These are phyloP conservation scores for Thrips palmi DNA, from an alignment of 1,140 invertebrate species.

Conservation along the genomic window DNA sequence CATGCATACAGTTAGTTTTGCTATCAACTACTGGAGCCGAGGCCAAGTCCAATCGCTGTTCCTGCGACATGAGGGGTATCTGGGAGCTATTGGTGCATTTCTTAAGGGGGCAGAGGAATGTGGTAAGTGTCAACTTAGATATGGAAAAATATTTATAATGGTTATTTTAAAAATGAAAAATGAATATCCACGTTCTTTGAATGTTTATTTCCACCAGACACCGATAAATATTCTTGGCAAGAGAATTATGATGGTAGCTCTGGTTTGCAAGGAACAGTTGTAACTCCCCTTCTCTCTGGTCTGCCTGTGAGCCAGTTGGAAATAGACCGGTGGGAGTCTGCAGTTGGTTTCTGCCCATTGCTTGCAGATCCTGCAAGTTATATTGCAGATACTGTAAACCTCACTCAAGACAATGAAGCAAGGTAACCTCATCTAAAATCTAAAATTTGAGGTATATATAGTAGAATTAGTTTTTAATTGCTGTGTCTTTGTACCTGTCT, in stretches of 20 bases:
- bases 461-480: background rate
- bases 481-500: conserved; percentile 13
- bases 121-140: conserved; percentile 17
- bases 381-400: conserved; percentile 75
- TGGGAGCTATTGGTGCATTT: conserved; percentile 61
- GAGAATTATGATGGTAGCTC: conserved; percentile 62
- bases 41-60: conserved; percentile 50
- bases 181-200: background rate
- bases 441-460: conserved; percentile 1
- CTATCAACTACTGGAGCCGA: conserved; percentile 61
- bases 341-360: conserved; percentile 42
- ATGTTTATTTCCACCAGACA: conserved; percentile 20
- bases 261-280: conserved; percentile 25
- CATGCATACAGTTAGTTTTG: conserved; percentile 55
- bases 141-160: background rate
- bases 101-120: conserved; percentile 46
- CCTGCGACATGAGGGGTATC: conserved; percentile 57
- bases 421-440: conserved; percentile 21
- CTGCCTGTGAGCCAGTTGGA: conserved; percentile 43
- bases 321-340: conserved; percentile 42
- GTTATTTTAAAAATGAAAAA: background rate
- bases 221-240: conserved; percentile 45
- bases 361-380: conserved; percentile 43
- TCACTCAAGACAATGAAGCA: conserved; percentile 67
- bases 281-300: conserved; percentile 18